Evolutionary conservation across 2,113 vertebrate genomes (phyloP).

Genomic region (Cochlearius cochlearius): DNA sequence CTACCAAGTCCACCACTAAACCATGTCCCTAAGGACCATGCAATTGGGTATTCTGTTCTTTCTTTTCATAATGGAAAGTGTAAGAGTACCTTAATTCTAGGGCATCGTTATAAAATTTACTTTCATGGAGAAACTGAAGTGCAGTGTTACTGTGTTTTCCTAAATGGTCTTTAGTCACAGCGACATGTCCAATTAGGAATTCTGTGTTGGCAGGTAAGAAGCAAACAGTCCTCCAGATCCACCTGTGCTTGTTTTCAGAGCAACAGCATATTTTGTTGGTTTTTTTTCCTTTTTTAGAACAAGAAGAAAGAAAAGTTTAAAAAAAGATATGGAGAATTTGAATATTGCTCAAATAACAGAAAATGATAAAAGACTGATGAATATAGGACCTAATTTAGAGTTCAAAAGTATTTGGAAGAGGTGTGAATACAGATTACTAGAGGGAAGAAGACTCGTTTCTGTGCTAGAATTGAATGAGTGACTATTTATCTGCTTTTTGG

Average conservation of each 20-base stretch:
- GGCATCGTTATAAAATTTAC: background rate
- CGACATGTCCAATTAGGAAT: constrained; percentile 23
- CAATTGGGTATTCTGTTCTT: background rate
- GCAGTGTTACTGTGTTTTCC: background rate
- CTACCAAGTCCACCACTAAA: background rate
- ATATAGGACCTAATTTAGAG: background rate
- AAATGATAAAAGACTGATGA: background rate
- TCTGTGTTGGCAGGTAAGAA: constrained; percentile 15
- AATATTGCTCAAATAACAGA: background rate
- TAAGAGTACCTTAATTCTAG: background rate
- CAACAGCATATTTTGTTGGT: background rate
- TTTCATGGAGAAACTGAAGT: constrained; percentile 2
- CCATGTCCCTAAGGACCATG: background rate
- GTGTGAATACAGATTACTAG: background rate
- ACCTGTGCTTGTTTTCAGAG: background rate
- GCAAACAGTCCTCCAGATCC: background rate
- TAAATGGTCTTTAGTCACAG: background rate
- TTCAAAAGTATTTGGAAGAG: background rate
- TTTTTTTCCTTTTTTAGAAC: background rate
- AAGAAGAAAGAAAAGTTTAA: background rate
- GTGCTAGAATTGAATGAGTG: background rate
- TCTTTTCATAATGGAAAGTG: background rate
- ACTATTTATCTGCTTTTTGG: background rate
- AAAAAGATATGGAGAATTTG: background rate
- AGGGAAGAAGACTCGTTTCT: background rate